A percentile compares a stretch with the other conserved stretches of the same genome.
These are phyloP conservation scores for Sardinella longiceps DNA, from an alignment of 2,797 vertebrate species.

Conservation along the genomic window DNA sequence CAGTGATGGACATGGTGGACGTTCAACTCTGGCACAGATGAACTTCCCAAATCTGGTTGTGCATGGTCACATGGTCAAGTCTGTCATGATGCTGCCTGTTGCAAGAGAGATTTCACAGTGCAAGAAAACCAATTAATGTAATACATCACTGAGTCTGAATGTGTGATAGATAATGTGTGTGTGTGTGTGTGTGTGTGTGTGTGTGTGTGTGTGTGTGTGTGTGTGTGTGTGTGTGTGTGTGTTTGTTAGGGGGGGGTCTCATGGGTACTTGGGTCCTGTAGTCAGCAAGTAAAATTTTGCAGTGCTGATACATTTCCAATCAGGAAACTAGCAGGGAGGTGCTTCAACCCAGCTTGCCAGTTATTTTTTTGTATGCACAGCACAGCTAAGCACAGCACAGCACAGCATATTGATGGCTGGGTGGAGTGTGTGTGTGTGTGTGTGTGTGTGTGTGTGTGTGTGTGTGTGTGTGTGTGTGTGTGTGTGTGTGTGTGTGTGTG, in stretches of 20 bases:
- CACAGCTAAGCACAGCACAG: background rate
- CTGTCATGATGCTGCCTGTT: background rate
- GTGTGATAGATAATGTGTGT: too few relatives aligned
- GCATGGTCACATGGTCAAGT: background rate
- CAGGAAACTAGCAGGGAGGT: background rate
- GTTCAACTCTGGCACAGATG: background rate
- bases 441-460: too few relatives aligned
- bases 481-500: too few relatives aligned
- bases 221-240: too few relatives aligned
- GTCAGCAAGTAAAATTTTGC: slow-evolving; percentile 16
- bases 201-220: background rate
- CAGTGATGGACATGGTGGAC: background rate
- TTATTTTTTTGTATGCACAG: background rate
- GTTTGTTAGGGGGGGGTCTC: background rate
- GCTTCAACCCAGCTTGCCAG: background rate
- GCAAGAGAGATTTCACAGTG: background rate
- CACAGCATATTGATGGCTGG: too few relatives aligned
- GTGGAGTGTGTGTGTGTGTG: too few relatives aligned
- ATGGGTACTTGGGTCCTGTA: background rate
- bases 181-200: too few relatives aligned
- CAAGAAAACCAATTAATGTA: background rate
- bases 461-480: too few relatives aligned
- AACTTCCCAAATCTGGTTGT: background rate
- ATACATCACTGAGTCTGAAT: background rate
- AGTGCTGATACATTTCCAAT: background rate